Evolutionary conservation across 2,797 vertebrate species (phyloP).

Genomic region (Gobio occitaniae): DNA sequence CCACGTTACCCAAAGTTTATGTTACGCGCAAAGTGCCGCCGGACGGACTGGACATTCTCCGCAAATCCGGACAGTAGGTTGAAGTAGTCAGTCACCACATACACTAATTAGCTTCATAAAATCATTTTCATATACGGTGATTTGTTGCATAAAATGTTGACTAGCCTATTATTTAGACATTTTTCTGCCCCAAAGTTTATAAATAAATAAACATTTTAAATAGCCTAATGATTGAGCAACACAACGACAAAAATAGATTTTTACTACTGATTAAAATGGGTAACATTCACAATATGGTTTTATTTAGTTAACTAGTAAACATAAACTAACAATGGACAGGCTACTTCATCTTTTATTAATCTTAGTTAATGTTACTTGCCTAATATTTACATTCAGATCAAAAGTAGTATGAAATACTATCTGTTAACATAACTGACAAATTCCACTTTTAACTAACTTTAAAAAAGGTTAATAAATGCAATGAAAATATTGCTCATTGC

Average conservation of each 20-base stretch:
- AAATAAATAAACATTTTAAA: neutral
- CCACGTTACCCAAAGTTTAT: slow-evolving; percentile 76
- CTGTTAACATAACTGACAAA: neutral
- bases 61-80: slow-evolving; percentile 82
- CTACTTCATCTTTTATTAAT: neutral
- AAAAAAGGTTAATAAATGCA: neutral
- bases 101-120: neutral
- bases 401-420: neutral
- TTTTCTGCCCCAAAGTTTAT: neutral
- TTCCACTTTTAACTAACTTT: too few relatives aligned
- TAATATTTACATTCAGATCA: neutral
- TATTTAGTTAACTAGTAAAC: neutral
- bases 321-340: neutral
- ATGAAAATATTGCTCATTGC: neutral
- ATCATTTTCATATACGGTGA: neutral
- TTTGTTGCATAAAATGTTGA: neutral
- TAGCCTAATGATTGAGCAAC: neutral
- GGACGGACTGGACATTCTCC: slow-evolving; percentile 79
- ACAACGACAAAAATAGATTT: neutral
- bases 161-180: neutral
- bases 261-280: neutral
- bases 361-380: neutral
- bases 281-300: neutral
- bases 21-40: slow-evolving; percentile 82
- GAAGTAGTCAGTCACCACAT: neutral